Conservation (phyloP, 2,797 vertebrate genomes). For the Melanotaenia maccullochi region DNA sequence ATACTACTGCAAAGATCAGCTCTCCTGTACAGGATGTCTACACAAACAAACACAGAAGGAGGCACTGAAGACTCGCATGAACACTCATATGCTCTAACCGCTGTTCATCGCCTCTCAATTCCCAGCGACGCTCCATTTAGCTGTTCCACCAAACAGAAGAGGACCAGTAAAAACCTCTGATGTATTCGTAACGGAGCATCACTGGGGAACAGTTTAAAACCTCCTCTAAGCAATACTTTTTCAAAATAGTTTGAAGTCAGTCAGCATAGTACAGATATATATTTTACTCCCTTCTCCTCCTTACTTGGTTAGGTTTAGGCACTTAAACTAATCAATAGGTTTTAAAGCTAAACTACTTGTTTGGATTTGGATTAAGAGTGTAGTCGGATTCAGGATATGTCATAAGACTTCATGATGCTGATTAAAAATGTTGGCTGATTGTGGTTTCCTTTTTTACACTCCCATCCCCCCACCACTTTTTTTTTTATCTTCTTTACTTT, state of each 20-base stretch:
- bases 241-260: background rate
- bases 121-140: slow-evolving; percentile 48
- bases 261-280: too few species aligned
- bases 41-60: slow-evolving; percentile 25
- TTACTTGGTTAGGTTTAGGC: background rate
- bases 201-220: slow-evolving; percentile 39
- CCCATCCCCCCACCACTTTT: background rate
- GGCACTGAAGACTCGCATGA: slow-evolving; percentile 33
- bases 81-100: slow-evolving; percentile 34
- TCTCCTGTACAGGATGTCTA: slow-evolving; percentile 27
- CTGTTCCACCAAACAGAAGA: slow-evolving; percentile 63
- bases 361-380: background rate
- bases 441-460: background rate
- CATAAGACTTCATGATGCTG: too few species aligned
- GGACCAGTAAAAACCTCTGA: slow-evolving; percentile 35
- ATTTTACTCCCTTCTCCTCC: background rate
- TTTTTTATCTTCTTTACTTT: slow-evolving; percentile 2
- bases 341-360: background rate
- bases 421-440: background rate
- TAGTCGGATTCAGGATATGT: background rate
- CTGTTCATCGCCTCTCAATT: slow-evolving; percentile 43
- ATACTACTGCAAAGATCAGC: slow-evolving; percentile 29
- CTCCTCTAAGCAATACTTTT: slow-evolving; percentile 12
- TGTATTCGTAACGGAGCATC: slow-evolving; percentile 60
- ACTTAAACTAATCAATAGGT: too few species aligned